phyloP scores from a whole-genome alignment of 1,140 invertebrate genomes.

The Lineus longissimus region DNA sequence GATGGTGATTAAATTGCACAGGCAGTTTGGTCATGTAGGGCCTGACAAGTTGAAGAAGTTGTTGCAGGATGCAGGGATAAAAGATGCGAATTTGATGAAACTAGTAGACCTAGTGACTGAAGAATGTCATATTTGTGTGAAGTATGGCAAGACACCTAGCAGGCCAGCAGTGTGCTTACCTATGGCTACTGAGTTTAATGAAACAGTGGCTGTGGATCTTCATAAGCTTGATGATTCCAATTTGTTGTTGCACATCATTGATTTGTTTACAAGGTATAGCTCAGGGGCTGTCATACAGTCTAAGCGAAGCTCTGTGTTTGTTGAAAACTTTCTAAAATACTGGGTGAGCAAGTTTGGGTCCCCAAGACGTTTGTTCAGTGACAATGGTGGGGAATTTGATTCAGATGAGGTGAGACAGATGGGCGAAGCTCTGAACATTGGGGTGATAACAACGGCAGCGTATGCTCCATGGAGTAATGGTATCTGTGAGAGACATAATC shows the following conservation, averaged over 20 bases:
- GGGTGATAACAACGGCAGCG: no score
- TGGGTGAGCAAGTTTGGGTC: no score
- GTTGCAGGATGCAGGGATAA: slow-evolving; percentile 6
- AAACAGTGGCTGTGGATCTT: slow-evolving; percentile 8
- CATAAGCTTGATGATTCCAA: neutral
- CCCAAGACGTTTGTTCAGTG: no score
- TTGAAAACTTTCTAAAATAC: no score
- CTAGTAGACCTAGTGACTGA: neutral
- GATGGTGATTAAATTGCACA: neutral
- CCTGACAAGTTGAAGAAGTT: slow-evolving; percentile 1
- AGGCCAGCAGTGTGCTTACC: slow-evolving; percentile 6
- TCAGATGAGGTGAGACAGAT: no score
- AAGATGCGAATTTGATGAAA: neutral
- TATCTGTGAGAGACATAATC: no score
- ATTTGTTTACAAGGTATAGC: slow-evolving; percentile 1
- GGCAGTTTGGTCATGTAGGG: slow-evolving; percentile 7
- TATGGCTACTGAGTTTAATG: slow-evolving; percentile 12
- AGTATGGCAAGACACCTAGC: neutral
- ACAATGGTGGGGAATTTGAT: no score
- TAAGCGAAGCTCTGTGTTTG: no score
- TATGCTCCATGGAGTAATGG: no score
- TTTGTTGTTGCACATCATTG: neutral
- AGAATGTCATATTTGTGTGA: slow-evolving; percentile 8
- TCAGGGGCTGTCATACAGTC: slow-evolving; percentile 7
- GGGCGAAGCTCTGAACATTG: no score